Conservation (phyloP, 2,113 vertebrate species). For the Myrmecophaga tridactyla region DNA sequence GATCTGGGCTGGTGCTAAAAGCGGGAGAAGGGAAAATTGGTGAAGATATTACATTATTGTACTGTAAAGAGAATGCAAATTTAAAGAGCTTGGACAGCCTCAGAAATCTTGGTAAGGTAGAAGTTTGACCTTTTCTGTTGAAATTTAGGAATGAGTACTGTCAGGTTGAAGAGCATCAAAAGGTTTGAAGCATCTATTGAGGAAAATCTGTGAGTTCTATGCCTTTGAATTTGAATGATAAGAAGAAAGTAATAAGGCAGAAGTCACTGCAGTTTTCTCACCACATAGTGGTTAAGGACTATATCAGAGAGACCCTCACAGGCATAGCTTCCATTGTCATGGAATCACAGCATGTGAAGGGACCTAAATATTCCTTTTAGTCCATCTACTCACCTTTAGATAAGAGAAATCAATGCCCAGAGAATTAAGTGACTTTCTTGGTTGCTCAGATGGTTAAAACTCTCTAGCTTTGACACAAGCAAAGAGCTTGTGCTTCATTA, state of each 20-base stretch:
- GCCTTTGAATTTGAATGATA: neutral
- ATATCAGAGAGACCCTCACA: neutral
- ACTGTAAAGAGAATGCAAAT: neutral
- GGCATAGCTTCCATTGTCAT: neutral
- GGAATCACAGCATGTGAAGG: neutral
- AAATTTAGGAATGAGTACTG: neutral
- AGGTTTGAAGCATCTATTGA: neutral
- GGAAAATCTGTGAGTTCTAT: neutral
- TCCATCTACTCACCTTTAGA: neutral
- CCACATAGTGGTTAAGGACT: neutral
- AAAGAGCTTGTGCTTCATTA: neutral
- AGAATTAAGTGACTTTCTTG: neutral
- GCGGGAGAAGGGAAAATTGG: neutral
- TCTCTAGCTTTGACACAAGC: neutral
- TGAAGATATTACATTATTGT: neutral
- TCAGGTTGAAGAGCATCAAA: neutral
- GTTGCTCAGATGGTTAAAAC: neutral
- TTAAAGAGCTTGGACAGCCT: neutral
- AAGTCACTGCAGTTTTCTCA: neutral
- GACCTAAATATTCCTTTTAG: neutral
- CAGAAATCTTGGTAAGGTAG: neutral
- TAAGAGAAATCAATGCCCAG: neutral
- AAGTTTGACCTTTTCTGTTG: neutral
- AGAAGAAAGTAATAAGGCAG: neutral
- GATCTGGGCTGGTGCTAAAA: neutral